Conservation (phyloP, 1,140 invertebrate genomes). For the Nilaparvata lugens region DNA sequence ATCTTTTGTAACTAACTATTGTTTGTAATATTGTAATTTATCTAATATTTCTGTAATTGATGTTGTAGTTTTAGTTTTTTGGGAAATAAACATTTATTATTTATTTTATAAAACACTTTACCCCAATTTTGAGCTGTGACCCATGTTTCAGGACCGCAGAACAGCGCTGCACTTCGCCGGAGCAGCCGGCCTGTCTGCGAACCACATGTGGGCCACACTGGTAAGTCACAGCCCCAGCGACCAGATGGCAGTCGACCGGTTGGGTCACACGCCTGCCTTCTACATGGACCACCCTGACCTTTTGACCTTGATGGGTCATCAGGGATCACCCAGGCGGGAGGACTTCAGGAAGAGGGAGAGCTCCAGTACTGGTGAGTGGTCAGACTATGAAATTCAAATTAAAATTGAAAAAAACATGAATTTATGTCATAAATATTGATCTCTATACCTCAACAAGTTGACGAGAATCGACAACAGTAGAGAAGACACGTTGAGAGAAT, state of each 20-base stretch:
- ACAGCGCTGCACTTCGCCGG: conserved; percentile 74
- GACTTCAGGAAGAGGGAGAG: conserved; percentile 4
- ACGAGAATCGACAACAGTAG: no score
- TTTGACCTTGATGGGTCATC: background rate
- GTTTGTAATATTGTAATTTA: no score
- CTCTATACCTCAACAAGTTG: no score
- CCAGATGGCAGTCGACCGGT: conserved; percentile 51
- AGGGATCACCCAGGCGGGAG: background rate
- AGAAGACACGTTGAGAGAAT: no score
- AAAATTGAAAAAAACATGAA: no score
- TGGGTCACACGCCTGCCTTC: conserved; percentile 56
- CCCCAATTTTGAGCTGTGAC: no score
- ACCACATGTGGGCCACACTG: conserved; percentile 49
- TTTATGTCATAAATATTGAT: no score
- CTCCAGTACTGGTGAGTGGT: no score
- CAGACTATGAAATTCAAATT: no score
- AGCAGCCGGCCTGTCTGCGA: conserved; percentile 49
- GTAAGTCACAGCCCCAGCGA: conserved; percentile 53
- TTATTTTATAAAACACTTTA: background rate
- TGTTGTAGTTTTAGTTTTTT: no score
- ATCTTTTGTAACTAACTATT: no score
- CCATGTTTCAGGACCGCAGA: conserved; percentile 50
- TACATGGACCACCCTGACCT: conserved; percentile 50
- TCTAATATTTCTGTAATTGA: no score
- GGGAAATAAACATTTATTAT: background rate